Evolutionary conservation across 2,113 vertebrate species (phyloP), one percentile per base, ranked within the genome.

Genomic region (Gallinago media): DNA sequence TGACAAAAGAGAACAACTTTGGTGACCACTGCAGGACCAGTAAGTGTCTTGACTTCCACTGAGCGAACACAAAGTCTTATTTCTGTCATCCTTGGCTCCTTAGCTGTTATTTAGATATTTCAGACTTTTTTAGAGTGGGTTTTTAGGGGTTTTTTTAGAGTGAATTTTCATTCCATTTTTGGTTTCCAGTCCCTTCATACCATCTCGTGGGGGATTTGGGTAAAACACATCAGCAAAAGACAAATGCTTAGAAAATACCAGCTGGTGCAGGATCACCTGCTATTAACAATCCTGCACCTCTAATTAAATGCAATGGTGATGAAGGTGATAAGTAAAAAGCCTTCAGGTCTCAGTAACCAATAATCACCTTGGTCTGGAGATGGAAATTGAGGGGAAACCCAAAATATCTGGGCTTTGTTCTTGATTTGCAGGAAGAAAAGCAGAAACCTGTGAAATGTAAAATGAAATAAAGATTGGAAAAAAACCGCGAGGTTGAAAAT

Each of bases 151-250:
- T 42, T 42, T 65, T 73, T 55, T 31, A 12, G 26, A 44, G 22
- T 3, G 31, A 79, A 56, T 93, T 90, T 68, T 46, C 76, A 42
- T 42, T 42, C 40, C 40, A 42, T 42, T 42, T 42, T 42, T 15
- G 40, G 40, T 91, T 78, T 59, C 50, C 27, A 34, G 65, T 96
- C 68, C 68, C 72, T 58, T 93, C 31, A 4, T 91, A 91, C 96
- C 96, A 97, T 93, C 96, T 97, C 96, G 96, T 89, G 96, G 96
- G 56, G 9, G 61, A 32, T 68, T n/a, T 61, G 40, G 56, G 95
- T 92, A 96, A 67, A 93, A 65, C 94, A 89, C 14, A 47, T 1
- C 61, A 71, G 52, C 15, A 5, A 4, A 40, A 61, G 21, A 12
- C 3, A 3, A 34, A 32, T 1, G 58, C 23, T 67, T 38, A 21